Conservation (phyloP, 2,113 vertebrate species). For the Prinia subflava region DNA sequence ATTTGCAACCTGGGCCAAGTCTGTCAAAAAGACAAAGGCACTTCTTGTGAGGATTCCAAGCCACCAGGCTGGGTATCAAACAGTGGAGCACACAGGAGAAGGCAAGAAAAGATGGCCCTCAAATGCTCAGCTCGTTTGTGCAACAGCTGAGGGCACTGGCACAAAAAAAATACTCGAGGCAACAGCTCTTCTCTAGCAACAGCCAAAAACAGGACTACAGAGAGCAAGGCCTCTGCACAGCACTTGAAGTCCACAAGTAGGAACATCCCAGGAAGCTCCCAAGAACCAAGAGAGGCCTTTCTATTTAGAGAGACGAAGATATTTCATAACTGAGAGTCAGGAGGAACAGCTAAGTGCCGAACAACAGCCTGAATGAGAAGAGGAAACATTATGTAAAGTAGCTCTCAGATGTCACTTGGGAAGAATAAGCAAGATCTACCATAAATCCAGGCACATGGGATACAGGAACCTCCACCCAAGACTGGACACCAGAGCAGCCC, state of each 20-base stretch:
- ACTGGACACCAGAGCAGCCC: not conserved
- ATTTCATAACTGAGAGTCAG: not conserved
- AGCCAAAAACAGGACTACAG: not conserved
- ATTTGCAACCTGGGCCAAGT: slow-evolving; percentile 14
- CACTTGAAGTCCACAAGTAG: not conserved
- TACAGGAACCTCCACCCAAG: not conserved
- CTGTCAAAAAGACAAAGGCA: not conserved
- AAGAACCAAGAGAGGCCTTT: not conserved
- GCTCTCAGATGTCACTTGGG: not conserved
- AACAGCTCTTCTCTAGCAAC: not conserved
- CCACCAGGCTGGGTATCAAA: not conserved
- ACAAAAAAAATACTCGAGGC: not conserved
- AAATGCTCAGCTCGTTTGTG: not conserved
- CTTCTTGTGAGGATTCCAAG: slow-evolving; percentile 11
- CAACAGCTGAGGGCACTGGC: not conserved
- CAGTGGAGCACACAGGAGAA: not conserved
- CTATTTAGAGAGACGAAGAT: not conserved
- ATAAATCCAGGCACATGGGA: not conserved
- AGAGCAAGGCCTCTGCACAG: not conserved
- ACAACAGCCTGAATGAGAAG: not conserved
- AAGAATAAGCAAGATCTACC: not conserved
- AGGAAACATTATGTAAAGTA: not conserved
- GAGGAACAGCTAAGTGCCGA: not conserved
- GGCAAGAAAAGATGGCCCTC: not conserved
- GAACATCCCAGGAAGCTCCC: not conserved